Percentiles rank a stretch among this genome's conserved stretches.
phyloP scores from a whole-genome alignment of 2,888 invertebrate genomes.

The Pseudeuparius sepicola region DNA sequence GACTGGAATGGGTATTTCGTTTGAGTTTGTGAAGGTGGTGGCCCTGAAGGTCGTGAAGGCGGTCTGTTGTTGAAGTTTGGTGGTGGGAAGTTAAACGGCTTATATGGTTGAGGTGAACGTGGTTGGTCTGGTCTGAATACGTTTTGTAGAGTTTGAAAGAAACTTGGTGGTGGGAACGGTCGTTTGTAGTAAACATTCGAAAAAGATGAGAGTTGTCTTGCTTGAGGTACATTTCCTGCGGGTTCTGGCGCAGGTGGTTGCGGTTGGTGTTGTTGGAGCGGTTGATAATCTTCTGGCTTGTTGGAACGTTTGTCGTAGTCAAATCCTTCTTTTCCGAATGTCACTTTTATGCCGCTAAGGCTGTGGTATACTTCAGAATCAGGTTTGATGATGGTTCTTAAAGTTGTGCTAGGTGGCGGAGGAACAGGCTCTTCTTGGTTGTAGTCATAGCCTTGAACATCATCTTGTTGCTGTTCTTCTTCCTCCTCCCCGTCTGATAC shows the following conservation, averaged over 20 bases:
- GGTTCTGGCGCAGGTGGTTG: constrained; percentile 16
- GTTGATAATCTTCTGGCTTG: constrained; percentile 39
- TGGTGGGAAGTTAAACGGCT: constrained; percentile 41
- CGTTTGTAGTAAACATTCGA: constrained; percentile 27
- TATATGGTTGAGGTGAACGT: constrained; percentile 44
- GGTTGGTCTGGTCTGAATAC: constrained; percentile 26
- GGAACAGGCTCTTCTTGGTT: constrained; percentile 27
- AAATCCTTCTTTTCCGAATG: constrained; percentile 61
- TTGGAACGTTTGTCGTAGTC: constrained; percentile 41
- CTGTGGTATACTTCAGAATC: constrained; percentile 78
- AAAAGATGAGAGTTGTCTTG: constrained; percentile 30
- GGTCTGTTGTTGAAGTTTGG: too few species aligned
- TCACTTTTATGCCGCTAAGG: constrained; percentile 70
- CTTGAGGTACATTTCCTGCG: constrained; percentile 23
- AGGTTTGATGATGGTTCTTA: constrained; percentile 75
- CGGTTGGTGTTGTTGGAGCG: constrained; percentile 13
- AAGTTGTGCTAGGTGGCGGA: constrained; percentile 62
- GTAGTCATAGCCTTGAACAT: constrained; percentile 18
- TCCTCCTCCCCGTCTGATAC: constrained; percentile 48
- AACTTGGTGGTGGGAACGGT: constrained; percentile 22
- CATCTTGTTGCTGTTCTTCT: constrained; percentile 38
- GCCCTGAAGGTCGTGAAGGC: too few species aligned
- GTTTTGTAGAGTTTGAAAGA: constrained; percentile 20
- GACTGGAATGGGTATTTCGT: too few species aligned
- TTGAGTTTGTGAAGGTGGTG: too few species aligned